These are phyloP conservation scores for Glaucopsyche alexis DNA, from an alignment of 2,888 invertebrate genomes.

Conservation along the genomic window DNA sequence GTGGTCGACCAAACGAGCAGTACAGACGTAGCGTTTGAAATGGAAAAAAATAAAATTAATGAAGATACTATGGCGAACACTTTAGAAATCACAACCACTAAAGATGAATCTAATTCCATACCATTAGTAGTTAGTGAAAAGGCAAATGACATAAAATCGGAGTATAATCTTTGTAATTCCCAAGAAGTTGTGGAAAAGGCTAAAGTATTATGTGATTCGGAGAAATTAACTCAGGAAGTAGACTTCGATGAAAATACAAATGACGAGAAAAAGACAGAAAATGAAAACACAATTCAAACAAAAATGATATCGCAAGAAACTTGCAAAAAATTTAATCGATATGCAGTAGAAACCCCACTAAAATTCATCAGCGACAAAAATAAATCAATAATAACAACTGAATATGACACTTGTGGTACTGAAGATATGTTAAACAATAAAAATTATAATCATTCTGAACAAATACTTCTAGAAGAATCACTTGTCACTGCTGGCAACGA, in stretches of 20 bases:
- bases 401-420: neutral
- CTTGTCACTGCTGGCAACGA: neutral
- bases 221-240: neutral
- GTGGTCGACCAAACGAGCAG: neutral
- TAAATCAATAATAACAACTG: too few relatives aligned
- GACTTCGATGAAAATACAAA: neutral
- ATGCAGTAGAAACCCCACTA: too few relatives aligned
- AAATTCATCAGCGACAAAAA: too few relatives aligned
- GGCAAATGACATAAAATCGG: neutral
- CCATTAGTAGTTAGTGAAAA: neutral
- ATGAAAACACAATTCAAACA: neutral
- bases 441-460: neutral
- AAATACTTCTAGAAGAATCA: neutral
- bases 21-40: neutral
- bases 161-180: neutral
- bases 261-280: neutral
- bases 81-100: neutral
- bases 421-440: constrained; percentile 1
- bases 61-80: neutral
- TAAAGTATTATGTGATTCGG: neutral
- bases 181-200: neutral
- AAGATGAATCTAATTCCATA: neutral
- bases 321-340: too few relatives aligned
- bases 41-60: neutral
- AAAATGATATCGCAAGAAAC: neutral